Evolutionary conservation across 2,113 vertebrate genomes (phyloP).

Genomic region (Pedionomus torquatus): DNA sequence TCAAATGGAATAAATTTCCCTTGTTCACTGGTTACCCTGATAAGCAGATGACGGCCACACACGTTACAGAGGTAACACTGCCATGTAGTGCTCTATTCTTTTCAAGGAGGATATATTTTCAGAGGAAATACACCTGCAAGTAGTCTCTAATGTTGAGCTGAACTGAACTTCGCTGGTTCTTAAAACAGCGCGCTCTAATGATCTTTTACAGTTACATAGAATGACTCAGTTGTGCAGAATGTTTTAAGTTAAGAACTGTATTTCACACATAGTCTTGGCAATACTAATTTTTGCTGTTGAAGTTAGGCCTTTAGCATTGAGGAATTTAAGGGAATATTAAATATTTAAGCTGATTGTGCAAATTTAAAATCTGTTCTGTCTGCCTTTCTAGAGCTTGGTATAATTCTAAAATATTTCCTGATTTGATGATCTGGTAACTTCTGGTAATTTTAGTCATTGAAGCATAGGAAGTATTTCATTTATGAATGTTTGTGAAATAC

Average conservation of each 20-base stretch:
- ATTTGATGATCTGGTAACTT: background rate
- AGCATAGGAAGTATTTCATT: background rate
- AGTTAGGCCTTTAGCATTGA: background rate
- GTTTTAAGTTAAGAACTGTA: background rate
- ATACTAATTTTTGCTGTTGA: background rate
- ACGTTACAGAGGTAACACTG: fast-evolving
- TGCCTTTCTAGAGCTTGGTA: background rate
- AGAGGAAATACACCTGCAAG: background rate
- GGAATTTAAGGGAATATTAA: background rate
- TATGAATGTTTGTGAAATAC: background rate
- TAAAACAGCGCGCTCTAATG: background rate
- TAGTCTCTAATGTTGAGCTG: background rate
- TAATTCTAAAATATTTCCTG: background rate
- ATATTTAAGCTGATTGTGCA: background rate
- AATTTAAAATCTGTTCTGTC: background rate
- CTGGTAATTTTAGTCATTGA: background rate
- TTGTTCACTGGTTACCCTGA: background rate
- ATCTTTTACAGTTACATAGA: background rate
- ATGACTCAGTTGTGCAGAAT: background rate
- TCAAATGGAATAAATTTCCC: background rate
- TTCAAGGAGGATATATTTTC: background rate
- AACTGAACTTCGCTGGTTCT: background rate
- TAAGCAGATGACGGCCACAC: background rate
- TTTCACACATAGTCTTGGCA: background rate
- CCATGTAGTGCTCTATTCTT: background rate